Base-by-base conservation (phyloP, 2,113 vertebrate species). In the Numenius arquata region DNA sequence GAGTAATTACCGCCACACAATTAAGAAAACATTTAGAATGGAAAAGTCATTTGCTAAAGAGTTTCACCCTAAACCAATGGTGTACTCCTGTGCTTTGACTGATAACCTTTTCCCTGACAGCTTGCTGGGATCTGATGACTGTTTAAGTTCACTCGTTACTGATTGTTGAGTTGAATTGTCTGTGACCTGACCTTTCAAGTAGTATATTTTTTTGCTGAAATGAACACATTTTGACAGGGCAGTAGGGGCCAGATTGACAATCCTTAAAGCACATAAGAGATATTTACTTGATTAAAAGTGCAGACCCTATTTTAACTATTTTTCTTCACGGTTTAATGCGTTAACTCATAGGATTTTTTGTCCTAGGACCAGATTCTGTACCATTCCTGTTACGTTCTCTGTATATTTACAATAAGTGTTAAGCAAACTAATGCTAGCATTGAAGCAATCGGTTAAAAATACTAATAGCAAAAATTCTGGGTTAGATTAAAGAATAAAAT, bases 1-100 rank as follows among this genome's bases (percentile, higher is more conserved):
- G 88, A 96, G 63, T 94, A 93, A 96, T 93, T 94, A 93, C 73
- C 88, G 71, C 90, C 29, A 48, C 32, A 76, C 81, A 85, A 96
- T 90, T 96, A 96, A 91, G 67, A 96, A 96, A 96, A 95, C 21
- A 96, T 96, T 93, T 83, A 17, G 95, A 96, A 93, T 93, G 95
- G 96, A 97, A 96, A 97, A 96, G 50, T 77, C 11, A 96, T 97
- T 96, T 94, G 67, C 94, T 94, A 88, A 27, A 72, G 77, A 92
- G 75, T 34, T 93, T 50, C 26, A n/a, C 55, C 89, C 75, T 85
- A 95, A 95, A 82, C 26, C 81, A 77, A 1, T 23, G 58, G 40
- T 76, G 55, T n/a, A 30, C 58, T 82, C 43, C 52, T 72, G 41
- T 55, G 47, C 75, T 88, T 79, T 88, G 74, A 76, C 91, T 93